These are phyloP conservation scores for Gobionotothen gibberifrons DNA, from an alignment of 2,797 vertebrate species.

Conservation along the genomic window DNA sequence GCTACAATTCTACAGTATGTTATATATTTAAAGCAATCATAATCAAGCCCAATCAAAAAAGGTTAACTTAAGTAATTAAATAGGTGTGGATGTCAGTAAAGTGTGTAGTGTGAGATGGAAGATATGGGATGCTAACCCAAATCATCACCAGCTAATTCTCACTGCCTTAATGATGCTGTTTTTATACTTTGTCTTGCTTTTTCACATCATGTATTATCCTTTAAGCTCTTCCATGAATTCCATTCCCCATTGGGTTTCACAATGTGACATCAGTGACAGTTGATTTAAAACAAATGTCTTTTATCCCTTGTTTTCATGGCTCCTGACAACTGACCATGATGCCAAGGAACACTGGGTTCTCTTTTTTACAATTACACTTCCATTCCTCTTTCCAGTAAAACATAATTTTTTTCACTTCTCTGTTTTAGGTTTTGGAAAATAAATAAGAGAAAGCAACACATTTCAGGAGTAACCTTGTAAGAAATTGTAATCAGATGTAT, in stretches of 20 bases:
- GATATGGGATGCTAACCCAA: too few species aligned
- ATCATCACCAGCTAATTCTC: too few species aligned
- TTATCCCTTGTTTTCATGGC: not conserved
- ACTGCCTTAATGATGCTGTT: not conserved
- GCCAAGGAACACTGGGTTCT: not conserved
- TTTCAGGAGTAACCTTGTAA: not conserved
- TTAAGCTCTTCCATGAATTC: not conserved
- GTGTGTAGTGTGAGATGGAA: too few species aligned
- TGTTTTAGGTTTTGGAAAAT: not conserved
- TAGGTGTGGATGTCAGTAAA: too few species aligned
- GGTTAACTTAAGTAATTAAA: too few species aligned
- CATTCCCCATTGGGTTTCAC: constrained; percentile 2
- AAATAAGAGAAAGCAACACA: not conserved
- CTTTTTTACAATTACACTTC: not conserved
- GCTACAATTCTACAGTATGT: too few species aligned
- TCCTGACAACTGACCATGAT: not conserved
- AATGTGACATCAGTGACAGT: not conserved
- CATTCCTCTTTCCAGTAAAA: not conserved
- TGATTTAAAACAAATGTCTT: not conserved
- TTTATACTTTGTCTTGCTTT: not conserved
- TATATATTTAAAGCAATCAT: too few species aligned
- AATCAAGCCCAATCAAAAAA: too few species aligned
- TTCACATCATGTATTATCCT: not conserved
- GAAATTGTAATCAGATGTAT: too few species aligned
- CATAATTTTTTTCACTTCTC: not conserved